phyloP scores from a whole-genome alignment of 2,113 vertebrate species.

The Limnothrissa miodon region DNA sequence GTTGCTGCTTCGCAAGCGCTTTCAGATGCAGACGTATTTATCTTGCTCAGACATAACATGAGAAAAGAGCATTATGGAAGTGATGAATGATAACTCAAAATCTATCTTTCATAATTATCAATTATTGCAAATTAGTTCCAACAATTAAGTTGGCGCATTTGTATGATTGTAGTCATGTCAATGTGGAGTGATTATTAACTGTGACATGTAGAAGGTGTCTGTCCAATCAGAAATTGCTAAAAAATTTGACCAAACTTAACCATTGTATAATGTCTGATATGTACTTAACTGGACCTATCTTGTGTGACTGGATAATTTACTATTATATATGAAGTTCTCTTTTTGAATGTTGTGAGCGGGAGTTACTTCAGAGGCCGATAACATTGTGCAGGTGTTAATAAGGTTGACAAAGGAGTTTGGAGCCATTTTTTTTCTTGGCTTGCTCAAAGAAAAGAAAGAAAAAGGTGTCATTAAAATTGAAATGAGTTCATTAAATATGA shows the following conservation, averaged over 20 bases:
- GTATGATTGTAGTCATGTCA: no score
- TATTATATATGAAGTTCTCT: neutral
- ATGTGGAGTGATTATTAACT: no score
- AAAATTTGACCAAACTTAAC: no score
- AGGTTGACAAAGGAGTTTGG: neutral
- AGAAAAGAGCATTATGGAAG: neutral
- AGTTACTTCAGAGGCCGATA: neutral
- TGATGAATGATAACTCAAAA: neutral
- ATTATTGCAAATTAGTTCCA: neutral
- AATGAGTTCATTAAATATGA: slow-evolving; percentile 29
- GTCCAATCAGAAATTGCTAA: no score
- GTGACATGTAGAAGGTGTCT: no score
- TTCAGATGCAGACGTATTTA: neutral
- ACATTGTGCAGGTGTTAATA: slow-evolving; percentile 15
- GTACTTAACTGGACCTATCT: neutral
- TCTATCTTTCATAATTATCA: neutral
- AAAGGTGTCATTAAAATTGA: slow-evolving; percentile 40
- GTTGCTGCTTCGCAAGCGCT: neutral
- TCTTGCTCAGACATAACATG: neutral
- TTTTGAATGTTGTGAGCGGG: neutral
- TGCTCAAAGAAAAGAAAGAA: slow-evolving; percentile 30
- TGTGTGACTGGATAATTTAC: neutral
- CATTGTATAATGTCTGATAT: neutral
- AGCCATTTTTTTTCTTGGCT: slow-evolving; percentile 17
- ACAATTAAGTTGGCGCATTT: neutral